Conservation (phyloP, 1,140 invertebrate genomes). For the Scaptomyza graminum region DNA sequence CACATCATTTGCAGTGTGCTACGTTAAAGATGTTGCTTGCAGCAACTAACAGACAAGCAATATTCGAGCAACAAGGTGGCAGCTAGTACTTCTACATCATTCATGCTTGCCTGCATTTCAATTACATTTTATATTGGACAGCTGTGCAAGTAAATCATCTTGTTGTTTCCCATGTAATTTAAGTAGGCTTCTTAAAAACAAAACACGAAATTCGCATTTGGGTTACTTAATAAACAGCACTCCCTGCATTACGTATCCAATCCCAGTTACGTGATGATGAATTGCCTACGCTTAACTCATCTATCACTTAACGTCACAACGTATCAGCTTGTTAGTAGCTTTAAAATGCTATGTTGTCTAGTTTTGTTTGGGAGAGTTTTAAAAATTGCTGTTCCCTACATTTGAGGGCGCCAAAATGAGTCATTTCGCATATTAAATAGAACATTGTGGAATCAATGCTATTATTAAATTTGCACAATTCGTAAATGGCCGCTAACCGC, state of each 20-base stretch:
- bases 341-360: slow-evolving; percentile 21
- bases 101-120: slow-evolving; percentile 40
- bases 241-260: slow-evolving; percentile 2
- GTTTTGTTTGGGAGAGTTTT: slow-evolving; percentile 31
- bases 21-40: slow-evolving; percentile 19
- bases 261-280: slow-evolving; percentile 36
- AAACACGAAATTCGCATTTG: neutral
- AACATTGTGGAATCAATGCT: slow-evolving; percentile 7
- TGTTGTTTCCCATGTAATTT: slow-evolving; percentile 11
- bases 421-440: slow-evolving; percentile 1
- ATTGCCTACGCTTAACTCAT: slow-evolving; percentile 28
- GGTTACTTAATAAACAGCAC: slow-evolving; percentile 16
- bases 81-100: slow-evolving; percentile 15
- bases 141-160: slow-evolving; percentile 28
- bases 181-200: neutral
- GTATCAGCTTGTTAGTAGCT: neutral
- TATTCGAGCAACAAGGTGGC: slow-evolving; percentile 7
- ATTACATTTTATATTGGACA: slow-evolving; percentile 35
- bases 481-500: slow-evolving; percentile 57
- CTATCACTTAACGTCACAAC: slow-evolving; percentile 22
- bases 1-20: slow-evolving; percentile 30
- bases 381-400: slow-evolving; percentile 10
- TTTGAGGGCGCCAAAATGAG: slow-evolving; percentile 5
- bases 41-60: slow-evolving; percentile 18
- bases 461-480: slow-evolving; percentile 42